Percentiles rank a stretch among this genome's conserved stretches.
These are phyloP conservation scores for Fopius arisanus DNA, from an alignment of 1,140 invertebrate species.

Conservation along the genomic window DNA sequence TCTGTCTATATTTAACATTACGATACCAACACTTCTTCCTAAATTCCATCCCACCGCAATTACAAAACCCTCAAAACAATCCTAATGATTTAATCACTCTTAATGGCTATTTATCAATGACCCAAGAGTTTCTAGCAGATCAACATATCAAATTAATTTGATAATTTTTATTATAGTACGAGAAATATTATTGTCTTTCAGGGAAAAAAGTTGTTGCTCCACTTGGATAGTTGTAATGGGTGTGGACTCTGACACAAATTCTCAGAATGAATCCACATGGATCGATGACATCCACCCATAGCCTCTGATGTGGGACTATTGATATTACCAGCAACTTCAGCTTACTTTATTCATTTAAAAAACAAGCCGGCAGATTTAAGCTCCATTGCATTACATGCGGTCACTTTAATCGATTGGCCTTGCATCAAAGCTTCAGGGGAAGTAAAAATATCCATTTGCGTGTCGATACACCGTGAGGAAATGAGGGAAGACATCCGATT, in stretches of 20 bases:
- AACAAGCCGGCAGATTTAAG: neutral
- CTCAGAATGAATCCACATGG: neutral
- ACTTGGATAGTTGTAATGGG: neutral
- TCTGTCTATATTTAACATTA: too few species aligned
- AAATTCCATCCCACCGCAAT: too few species aligned
- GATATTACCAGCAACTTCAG: neutral
- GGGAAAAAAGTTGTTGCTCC: neutral
- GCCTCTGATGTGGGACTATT: neutral
- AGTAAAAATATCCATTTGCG: conserved; percentile 58
- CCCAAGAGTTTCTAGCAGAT: too few species aligned
- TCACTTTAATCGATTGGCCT: conserved; percentile 47
- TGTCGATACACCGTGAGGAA: conserved; percentile 32
- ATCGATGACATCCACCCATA: neutral
- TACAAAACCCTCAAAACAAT: too few species aligned
- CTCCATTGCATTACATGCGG: conserved; percentile 1
- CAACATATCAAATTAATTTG: too few species aligned
- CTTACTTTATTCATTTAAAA: neutral
- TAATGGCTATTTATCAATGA: too few species aligned
- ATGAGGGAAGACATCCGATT: neutral
- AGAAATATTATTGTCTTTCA: too few species aligned
- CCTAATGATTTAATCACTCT: too few species aligned
- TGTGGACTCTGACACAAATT: neutral
- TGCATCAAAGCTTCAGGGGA: conserved; percentile 30
- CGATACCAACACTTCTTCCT: too few species aligned
- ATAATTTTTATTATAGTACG: too few species aligned